Base-by-base conservation (phyloP, 2,888 invertebrate species). In the Pristionchus entomophagus region DNA sequence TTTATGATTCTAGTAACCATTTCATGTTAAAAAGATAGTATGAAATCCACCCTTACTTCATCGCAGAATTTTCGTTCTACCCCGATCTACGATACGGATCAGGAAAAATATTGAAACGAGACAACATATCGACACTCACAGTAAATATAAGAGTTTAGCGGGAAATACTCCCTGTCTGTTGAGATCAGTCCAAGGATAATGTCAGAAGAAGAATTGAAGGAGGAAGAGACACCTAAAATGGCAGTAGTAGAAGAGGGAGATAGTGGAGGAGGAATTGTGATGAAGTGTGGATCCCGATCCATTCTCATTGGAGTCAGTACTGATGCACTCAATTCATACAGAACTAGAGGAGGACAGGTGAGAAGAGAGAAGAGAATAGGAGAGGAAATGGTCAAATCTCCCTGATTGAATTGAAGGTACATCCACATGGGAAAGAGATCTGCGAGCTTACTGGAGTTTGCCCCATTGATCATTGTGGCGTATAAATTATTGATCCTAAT, bases 241-340 rank as follows among this genome's bases (percentile, higher is more conserved):
- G 14, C 45, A 45, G 45, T 45, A 45, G n/a, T 45, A 45, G 14
- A 45, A 45, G 8, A 45, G 73, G 73, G 73, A 2, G 73, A 73
- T 14, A 45, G 73, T 73, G 73, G 73, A 22, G 73, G 73, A 38
- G 73, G 73, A n/a, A 73, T 73, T 8, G 41, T 73, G 22, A 45
- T 45, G 35, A 26, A 6, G 19, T 45, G 8, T 0, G n/a, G 8
- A n/a, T 38, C n/a, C 41, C 41, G 73, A 3, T 26, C n/a, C 12
- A 10, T n/a, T 26, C 73, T 73, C 12, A 32, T 73, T 17, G 73
- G 73, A 73, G 38, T 73, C 3, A 17, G 22, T 10, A 41, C 73
- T n/a, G 73, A 73, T 2, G 26, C 73, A 12, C n/a, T 73, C 38
- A 65, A 22, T 6, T 6, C 17, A 22, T 26, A 35, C 35, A 22